Percentiles rank a stretch among this genome's conserved stretches.
phyloP scores from a whole-genome alignment of 2,113 vertebrate genomes.

The Pachyramphus minor region DNA sequence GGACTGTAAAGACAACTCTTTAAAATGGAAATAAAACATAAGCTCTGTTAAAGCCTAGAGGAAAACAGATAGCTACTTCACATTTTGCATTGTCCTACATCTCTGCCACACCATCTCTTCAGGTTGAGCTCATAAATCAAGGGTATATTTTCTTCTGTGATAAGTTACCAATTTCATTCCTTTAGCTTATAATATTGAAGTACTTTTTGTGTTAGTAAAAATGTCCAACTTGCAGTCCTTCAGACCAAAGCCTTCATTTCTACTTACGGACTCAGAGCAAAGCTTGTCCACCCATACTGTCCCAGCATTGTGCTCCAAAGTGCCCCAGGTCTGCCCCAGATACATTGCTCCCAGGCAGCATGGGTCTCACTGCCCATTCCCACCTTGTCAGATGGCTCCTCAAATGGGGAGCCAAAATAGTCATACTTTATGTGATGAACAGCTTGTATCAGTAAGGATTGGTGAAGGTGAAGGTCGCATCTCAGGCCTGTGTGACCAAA shows the following conservation, averaged over 20 bases:
- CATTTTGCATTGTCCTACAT: slow-evolving; percentile 12
- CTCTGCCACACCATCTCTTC: background rate
- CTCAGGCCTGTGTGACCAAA: background rate
- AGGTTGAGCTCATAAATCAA: background rate
- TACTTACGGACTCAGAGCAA: background rate
- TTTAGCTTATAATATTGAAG: background rate
- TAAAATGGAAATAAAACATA: slow-evolving; percentile 40
- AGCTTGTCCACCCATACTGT: background rate
- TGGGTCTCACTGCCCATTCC: background rate
- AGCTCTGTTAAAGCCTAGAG: background rate
- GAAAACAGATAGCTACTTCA: slow-evolving; percentile 29
- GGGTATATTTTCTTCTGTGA: background rate
- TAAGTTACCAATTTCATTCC: background rate
- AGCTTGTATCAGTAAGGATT: background rate
- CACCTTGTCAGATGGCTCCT: background rate
- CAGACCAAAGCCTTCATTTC: background rate
- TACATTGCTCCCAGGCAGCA: background rate
- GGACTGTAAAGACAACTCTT: background rate
- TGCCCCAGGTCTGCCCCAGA: background rate
- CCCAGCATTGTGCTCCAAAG: background rate
- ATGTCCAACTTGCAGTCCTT: background rate
- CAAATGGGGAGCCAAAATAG: background rate
- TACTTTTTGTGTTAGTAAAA: background rate
- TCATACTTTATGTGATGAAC: background rate
- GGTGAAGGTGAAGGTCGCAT: background rate